Evolutionary conservation across 2,888 invertebrate species (phyloP).

Genomic region (Deroplatys truncata): DNA sequence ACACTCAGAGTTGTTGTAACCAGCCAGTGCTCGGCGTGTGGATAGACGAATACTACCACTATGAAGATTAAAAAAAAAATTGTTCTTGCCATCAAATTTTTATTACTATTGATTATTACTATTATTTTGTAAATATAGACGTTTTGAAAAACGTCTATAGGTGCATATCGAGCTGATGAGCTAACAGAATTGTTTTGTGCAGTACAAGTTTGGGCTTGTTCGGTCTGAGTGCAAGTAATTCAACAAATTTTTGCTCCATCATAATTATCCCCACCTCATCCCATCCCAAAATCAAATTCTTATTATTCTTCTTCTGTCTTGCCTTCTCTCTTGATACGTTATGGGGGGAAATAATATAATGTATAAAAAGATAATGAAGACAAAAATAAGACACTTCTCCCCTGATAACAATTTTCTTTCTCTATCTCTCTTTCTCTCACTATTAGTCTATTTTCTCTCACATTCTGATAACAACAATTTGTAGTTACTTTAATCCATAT

Average conservation of each 20-base stretch:
- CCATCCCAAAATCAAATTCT: not conserved
- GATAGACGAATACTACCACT: constrained; percentile 7
- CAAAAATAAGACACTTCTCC: constrained; percentile 1
- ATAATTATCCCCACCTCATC: not conserved
- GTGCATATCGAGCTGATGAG: constrained; percentile 27
- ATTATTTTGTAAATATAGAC: constrained; percentile 29
- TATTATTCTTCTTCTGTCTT: not conserved
- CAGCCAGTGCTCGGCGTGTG: constrained; percentile 1
- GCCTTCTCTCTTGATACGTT: not conserved
- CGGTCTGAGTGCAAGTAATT: constrained; percentile 28
- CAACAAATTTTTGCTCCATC: constrained; percentile 17
- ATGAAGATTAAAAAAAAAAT: constrained; percentile 21
- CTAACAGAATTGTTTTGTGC: constrained; percentile 10
- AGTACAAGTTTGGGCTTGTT: constrained; percentile 10
- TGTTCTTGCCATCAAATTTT: constrained; percentile 32
- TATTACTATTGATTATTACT: constrained; percentile 28
- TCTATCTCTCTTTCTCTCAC: constrained; percentile 28
- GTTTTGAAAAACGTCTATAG: constrained; percentile 26
- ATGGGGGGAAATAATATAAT: not conserved
- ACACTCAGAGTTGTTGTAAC: not conserved
- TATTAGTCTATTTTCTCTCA: constrained; percentile 28
- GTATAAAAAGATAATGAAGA: not conserved
- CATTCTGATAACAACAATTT: constrained; percentile 23
- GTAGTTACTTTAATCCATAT: constrained; percentile 24
- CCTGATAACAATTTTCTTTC: constrained; percentile 17